These are phyloP conservation scores for Sericinus montela DNA, from an alignment of 2,888 invertebrate species.

Conservation along the genomic window DNA sequence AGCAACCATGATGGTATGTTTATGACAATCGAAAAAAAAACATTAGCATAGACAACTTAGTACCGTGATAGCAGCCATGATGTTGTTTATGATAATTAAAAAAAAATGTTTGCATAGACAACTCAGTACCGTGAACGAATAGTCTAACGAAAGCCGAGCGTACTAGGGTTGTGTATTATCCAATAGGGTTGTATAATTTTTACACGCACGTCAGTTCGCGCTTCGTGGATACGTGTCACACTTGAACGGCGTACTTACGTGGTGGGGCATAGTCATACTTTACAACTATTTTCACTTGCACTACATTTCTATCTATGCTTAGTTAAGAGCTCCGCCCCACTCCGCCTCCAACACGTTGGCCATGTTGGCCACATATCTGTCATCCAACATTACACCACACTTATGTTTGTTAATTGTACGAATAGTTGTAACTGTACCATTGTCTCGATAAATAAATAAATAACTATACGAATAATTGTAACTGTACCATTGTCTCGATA, in stretches of 20 bases:
- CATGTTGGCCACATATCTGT: no score
- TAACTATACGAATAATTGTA: no score
- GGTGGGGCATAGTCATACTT: neutral
- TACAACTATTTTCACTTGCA: constrained; percentile 3
- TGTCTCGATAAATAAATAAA: no score
- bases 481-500: no score
- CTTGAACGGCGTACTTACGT: neutral
- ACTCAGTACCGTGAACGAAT: neutral
- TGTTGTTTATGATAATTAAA: no score
- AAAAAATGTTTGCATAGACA: neutral
- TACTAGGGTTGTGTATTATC: neutral
- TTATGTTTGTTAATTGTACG: no score
- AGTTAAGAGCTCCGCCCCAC: neutral
- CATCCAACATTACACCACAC: no score
- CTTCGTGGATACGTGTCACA: constrained; percentile 6
- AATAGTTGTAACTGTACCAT: no score
- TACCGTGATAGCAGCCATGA: no score
- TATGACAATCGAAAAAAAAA: neutral
- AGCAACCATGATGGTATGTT: neutral
- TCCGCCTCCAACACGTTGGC: neutral
- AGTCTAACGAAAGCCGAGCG: neutral
- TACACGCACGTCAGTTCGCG: neutral
- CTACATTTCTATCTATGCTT: neutral
- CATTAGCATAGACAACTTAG: neutral
- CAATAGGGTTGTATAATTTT: constrained; percentile 10